Evolutionary conservation across 2,888 invertebrate genomes (phyloP), one percentile per base, ranked within the genome.

Genomic region (Drosophila mercatorum): DNA sequence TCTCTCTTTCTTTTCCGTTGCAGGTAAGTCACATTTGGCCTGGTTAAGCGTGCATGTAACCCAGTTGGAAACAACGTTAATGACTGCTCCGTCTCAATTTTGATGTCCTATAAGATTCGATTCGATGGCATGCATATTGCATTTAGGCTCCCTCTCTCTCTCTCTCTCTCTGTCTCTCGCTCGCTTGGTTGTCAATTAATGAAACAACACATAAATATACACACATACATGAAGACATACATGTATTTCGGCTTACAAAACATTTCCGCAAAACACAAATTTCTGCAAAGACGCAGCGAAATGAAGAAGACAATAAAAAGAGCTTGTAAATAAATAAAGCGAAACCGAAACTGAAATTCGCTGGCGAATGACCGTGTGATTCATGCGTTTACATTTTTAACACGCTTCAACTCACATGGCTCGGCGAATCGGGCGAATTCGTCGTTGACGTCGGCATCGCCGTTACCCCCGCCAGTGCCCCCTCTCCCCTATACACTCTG

Each of bases 331-430:
- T 70, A 74, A 74, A 71, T 66, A 78, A 68, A 75, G 46, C 68
- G 61, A 67, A 67, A 56, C 59, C 61, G 68, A 70, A 70, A 66
- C 64, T 58, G 66, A 68, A 80, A 80, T 69, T 72, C 57, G 76
- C 70, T 75, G 75, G 59, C 59, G 49, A 59, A 59, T 40, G 22
- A 31, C 49, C 64, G 78, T 71, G 80, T 86, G 88, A 86, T 85
- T 86, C 85, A 85, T 87, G 84, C 79, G 72, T 81, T 81, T 67
- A 73, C 68, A 80, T 82, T 80, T 80, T 85, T 72, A 86, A 72
- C 72, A 87, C 82, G 84, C 87, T 78, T 75, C 84, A 83, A 87
- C 80, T 78, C 84, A 83, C 87, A 81, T 72, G 75, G 65, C 65
- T 43, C 51, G 44, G 36, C n/a, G 17, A 58, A 66, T 51, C 58